These are phyloP conservation scores for Chymomyza costata DNA, from an alignment of 1,140 invertebrate species.

Conservation along the genomic window DNA sequence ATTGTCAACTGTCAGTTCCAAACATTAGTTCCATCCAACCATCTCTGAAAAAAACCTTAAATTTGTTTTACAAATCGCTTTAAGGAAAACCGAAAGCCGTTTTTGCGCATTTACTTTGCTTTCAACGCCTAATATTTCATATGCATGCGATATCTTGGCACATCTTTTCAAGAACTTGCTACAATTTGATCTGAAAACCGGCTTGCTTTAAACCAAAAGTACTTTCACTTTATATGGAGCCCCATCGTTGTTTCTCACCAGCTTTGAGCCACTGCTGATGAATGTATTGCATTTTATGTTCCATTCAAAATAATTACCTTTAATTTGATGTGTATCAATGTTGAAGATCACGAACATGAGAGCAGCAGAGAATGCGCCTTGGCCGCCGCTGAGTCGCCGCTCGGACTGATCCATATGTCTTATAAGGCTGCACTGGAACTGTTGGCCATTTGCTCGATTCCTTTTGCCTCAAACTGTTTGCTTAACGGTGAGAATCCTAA, in stretches of 20 bases:
- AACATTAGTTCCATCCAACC: too few species aligned
- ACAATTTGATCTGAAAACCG: background rate
- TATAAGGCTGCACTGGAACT: too few species aligned
- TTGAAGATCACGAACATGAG: constrained; percentile 21
- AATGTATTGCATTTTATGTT: constrained; percentile 33
- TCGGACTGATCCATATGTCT: too few species aligned
- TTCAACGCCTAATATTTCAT: background rate
- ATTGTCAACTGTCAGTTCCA: too few species aligned
- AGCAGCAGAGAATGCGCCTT: constrained; percentile 30
- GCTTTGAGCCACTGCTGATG: constrained; percentile 24
- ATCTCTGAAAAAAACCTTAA: too few species aligned
- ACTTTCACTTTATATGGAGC: background rate
- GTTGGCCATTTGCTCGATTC: too few species aligned
- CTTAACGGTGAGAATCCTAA: constrained; percentile 67
- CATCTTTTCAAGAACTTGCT: background rate
- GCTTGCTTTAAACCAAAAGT: background rate
- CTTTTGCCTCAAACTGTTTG: too few species aligned
- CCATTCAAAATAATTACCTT: constrained; percentile 59
- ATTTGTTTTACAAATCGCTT: too few species aligned
- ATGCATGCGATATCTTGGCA: background rate
- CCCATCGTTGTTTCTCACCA: too few species aligned
- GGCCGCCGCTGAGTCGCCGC: background rate
- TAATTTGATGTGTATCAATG: constrained; percentile 63
- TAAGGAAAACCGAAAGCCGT: background rate
- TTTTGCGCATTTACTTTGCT: background rate